Evolutionary conservation across 2,113 vertebrate genomes (phyloP), one percentile per base, ranked within the genome.

Genomic region (Chauna torquata): DNA sequence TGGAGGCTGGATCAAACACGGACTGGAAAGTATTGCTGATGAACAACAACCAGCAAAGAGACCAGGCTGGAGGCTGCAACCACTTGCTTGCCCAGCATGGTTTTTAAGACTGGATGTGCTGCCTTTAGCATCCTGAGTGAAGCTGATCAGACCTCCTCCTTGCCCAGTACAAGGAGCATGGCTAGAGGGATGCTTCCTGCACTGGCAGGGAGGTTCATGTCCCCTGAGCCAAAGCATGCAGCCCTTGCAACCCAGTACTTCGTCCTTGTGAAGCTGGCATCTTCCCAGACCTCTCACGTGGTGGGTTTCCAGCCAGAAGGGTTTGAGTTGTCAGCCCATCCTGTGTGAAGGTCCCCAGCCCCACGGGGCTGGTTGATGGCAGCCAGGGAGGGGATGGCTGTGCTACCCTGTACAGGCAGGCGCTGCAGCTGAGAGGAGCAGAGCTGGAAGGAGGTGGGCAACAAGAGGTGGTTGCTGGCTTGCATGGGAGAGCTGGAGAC

Each of bases 131-230:
- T 2, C 3, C 1, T 1, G 2, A 3, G 9, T 40, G 27, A 50
- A 28, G 20, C 4, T 42, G 40, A 19, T 42, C 28, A 58, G 50
- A 45, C 15, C 1, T 58, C 6, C 10, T 36, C 45, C 38, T 45
- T 38, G 24, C 5, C 9, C 27, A 1, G 1, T 2, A 1, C 1
- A 11, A 62, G 18, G 15, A 69, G 8, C 8, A 16, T 0, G 1
- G 7, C 34, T 55, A 61, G 22, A 78, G 4, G 4, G 13, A 36
- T 3, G 6, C 61, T 68, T 50, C 45, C 30, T 32, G 62, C 38
- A 38, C 59, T 3, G 2, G 25, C 12, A 13, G 23, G 27, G 10
- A 69, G 15, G 40, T 55, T 52, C 25, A 32, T 0, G 0, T 44
- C 34, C 55, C 4, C 49, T 30, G 28, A 2, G 2, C 38, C 47